A percentile compares a stretch with the other conserved stretches of the same genome.
phyloP scores from a whole-genome alignment of 2,888 invertebrate genomes.

The Tetramorium bicarinatum region DNA sequence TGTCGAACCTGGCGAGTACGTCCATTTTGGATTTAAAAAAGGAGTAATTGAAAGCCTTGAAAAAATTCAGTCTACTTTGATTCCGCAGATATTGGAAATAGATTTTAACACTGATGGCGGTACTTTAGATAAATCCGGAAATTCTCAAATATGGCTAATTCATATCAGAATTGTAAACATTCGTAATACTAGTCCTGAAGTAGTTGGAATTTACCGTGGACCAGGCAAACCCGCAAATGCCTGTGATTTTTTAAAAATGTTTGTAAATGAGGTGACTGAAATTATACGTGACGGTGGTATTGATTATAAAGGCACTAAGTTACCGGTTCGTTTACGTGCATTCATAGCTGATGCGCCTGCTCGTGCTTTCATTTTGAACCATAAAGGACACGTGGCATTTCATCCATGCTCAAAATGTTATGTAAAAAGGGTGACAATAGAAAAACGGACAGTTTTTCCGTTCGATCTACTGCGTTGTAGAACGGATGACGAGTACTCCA shows the following conservation, averaged over 20 bases:
- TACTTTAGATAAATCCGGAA: background rate
- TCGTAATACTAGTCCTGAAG: background rate
- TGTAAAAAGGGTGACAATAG: too few species aligned
- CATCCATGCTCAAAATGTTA: too few species aligned
- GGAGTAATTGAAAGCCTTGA: too few species aligned
- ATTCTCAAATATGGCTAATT: background rate
- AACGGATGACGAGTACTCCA: background rate
- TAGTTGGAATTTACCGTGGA: background rate
- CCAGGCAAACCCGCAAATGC: background rate
- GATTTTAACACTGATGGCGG: conserved; percentile 1
- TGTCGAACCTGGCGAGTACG: too few species aligned
- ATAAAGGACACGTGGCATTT: too few species aligned
- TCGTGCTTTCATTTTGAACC: too few species aligned
- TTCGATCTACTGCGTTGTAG: too few species aligned
- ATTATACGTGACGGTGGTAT: background rate
- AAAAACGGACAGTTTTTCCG: too few species aligned
- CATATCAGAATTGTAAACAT: background rate
- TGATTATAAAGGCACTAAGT: background rate
- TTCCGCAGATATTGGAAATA: background rate
- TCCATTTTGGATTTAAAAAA: too few species aligned
- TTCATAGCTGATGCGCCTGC: too few species aligned
- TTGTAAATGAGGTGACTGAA: background rate
- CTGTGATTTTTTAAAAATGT: background rate
- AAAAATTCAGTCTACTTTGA: background rate
- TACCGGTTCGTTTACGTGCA: background rate